Conservation (phyloP, 2,113 vertebrate genomes). For the Chiloscyllium plagiosum region DNA sequence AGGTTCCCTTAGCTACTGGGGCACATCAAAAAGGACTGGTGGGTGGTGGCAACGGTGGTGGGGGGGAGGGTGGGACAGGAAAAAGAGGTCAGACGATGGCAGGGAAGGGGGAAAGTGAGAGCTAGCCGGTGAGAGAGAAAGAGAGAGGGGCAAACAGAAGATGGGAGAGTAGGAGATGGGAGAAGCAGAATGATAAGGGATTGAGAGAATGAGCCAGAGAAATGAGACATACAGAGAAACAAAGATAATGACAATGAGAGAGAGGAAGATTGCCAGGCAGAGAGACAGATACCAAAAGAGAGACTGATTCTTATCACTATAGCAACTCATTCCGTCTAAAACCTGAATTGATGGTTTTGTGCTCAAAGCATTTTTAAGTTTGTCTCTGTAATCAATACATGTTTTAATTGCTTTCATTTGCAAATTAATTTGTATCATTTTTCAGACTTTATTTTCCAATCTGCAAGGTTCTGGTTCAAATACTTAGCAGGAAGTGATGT, state of each 20-base stretch:
- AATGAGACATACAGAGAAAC: not conserved
- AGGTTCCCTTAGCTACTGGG: conserved; percentile 55
- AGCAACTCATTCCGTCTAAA: not conserved
- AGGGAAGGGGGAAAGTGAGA: not conserved
- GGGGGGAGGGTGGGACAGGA: not conserved
- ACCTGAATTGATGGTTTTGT: not conserved
- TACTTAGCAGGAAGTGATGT: not conserved
- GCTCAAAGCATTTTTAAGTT: not conserved
- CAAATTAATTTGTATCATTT: not conserved
- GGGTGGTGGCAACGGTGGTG: no score
- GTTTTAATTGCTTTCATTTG: conserved; percentile 11
- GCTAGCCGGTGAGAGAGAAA: conserved; percentile 41
- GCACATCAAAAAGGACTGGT: no score
- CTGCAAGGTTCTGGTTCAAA: not conserved
- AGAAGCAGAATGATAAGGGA: not conserved
- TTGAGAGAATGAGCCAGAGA: not conserved
- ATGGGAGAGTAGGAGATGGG: not conserved
- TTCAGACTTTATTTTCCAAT: not conserved
- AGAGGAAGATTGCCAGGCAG: not conserved
- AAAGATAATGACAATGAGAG: not conserved
- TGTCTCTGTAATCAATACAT: not conserved
- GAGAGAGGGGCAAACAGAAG: not conserved
- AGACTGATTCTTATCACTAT: not conserved
- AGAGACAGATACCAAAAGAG: not conserved
- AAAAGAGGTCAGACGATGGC: not conserved